Evolutionary conservation across 2,888 invertebrate species (phyloP).

Genomic region (Amiota mariae): DNA sequence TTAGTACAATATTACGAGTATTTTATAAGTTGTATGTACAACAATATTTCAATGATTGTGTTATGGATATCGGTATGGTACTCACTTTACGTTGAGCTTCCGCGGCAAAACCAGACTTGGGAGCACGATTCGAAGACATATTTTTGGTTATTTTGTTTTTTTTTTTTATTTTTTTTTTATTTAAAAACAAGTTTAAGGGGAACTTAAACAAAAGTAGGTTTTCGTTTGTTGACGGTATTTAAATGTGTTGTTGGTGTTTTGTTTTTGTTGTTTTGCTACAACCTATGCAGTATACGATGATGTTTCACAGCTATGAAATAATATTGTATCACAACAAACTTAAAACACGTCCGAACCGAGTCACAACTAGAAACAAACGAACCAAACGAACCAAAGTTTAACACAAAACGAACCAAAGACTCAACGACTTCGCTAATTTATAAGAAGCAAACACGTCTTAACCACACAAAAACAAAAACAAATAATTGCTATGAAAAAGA

Average conservation of each 20-base stretch:
- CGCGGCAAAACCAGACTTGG: slow-evolving; percentile 88
- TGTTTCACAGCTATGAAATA: slow-evolving; percentile 50
- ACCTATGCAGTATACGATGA: no score
- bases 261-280: slow-evolving; percentile 34
- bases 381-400: no score
- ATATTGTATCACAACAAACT: slow-evolving; percentile 60
- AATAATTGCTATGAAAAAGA: no score
- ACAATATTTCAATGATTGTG: not conserved
- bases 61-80: slow-evolving; percentile 31
- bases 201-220: slow-evolving; percentile 53
- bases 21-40: no score
- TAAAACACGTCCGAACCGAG: slow-evolving; percentile 51
- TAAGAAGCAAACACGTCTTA: no score
- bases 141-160: slow-evolving; percentile 43
- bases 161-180: slow-evolving; percentile 47
- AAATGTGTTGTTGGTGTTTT: slow-evolving; percentile 25
- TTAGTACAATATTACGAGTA: not conserved
- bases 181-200: slow-evolving; percentile 69
- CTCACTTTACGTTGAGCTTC: slow-evolving; percentile 96
- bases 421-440: no score
- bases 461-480: no score
- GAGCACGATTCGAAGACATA: slow-evolving; percentile 74
- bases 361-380: slow-evolving; percentile 51
- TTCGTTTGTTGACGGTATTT: slow-evolving; percentile 29
- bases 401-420: no score